Conservation (phyloP, 1,140 invertebrate genomes). For the Apis mellifera region Amel_HAv3.1 CM009931.2:19249501-19250000, state of each 20-base stretch:
- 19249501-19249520: too few relatives aligned
- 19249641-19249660: not conserved
- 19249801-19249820: conserved; percentile 27
- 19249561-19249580: not conserved
- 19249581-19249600: not conserved
- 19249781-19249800: not conserved
- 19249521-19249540: too few relatives aligned
- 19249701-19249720: not conserved
- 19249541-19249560: too few relatives aligned
- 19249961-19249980: too few relatives aligned
- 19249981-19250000: too few relatives aligned
- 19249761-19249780: conserved; percentile 11
- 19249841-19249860: conserved; percentile 32
- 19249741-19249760: not conserved
- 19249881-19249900: too few relatives aligned
- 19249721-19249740: not conserved
- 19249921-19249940: conserved; percentile 69
- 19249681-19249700: not conserved
- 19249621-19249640: not conserved
- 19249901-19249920: too few relatives aligned
- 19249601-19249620: not conserved
- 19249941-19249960: too few relatives aligned
- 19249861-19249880: not conserved
- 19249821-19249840: not conserved
- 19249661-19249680: not conserved